A percentile compares a stretch with the other conserved stretches of the same genome.
These are phyloP conservation scores for Prionace glauca DNA, from an alignment of 2,797 vertebrate genomes.

Conservation along the genomic window DNA sequence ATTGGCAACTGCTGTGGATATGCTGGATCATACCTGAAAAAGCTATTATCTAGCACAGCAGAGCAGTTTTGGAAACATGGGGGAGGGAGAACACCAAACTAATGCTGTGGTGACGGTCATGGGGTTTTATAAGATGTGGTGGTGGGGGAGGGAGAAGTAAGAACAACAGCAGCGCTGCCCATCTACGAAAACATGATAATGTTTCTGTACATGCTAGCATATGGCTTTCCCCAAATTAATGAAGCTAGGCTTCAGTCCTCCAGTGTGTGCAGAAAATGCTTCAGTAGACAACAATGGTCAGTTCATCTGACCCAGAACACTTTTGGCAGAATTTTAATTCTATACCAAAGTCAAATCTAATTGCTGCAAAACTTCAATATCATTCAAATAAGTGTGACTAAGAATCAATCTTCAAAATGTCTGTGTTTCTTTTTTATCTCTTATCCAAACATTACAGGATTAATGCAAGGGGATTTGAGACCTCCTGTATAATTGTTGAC, in stretches of 20 bases:
- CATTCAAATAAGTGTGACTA: background rate
- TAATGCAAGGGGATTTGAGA: background rate
- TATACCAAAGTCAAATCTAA: background rate
- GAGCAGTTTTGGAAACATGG: background rate
- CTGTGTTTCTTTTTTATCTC: background rate
- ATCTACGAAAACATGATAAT: background rate
- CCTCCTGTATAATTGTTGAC: background rate
- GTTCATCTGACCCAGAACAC: background rate
- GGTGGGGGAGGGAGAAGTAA: background rate
- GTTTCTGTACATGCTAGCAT: background rate
- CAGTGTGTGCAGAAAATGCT: background rate
- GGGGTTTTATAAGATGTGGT: background rate
- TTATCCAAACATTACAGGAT: background rate
- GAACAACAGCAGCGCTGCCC: background rate
- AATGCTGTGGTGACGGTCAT: background rate
- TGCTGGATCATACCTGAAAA: background rate
- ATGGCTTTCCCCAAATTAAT: background rate
- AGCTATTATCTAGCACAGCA: background rate
- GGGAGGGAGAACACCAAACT: background rate
- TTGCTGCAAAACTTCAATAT: background rate
- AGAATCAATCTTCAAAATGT: background rate
- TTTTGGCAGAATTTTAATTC: background rate
- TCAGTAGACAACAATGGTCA: background rate
- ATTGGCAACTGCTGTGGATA: background rate
- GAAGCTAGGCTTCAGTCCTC: background rate